phyloP scores from a whole-genome alignment of 2,888 invertebrate species.

The Protodeltote pygarga region DNA sequence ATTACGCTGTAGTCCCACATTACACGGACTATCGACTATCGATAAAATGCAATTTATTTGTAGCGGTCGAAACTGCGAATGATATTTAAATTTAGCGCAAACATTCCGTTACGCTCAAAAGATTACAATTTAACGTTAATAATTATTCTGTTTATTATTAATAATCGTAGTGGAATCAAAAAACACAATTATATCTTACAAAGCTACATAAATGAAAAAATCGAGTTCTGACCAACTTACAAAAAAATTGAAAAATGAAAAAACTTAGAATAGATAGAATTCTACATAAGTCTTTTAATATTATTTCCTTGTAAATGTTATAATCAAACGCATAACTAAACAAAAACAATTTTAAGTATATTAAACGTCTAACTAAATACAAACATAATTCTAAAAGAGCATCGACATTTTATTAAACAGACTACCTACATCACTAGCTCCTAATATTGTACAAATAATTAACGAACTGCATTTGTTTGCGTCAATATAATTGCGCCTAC shows the following conservation, averaged over 20 bases:
- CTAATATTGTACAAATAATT: slow-evolving; percentile 65
- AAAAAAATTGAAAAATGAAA: not conserved
- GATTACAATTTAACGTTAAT: slow-evolving; percentile 22
- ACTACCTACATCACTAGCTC: slow-evolving; percentile 56
- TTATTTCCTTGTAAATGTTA: no score
- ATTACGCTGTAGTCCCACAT: slow-evolving; percentile 57
- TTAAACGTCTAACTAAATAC: no score
- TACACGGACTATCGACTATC: slow-evolving; percentile 62
- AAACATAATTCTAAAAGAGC: slow-evolving; percentile 8
- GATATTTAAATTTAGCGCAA: slow-evolving; percentile 33
- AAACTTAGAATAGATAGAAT: no score
- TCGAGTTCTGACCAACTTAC: not conserved
- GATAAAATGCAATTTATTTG: slow-evolving; percentile 56
- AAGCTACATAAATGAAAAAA: not conserved
- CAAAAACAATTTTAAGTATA: no score
- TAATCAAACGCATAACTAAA: no score
- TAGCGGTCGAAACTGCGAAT: slow-evolving; percentile 28
- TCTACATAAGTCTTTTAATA: no score
- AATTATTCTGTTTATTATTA: not conserved
- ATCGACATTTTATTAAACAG: slow-evolving; percentile 18
- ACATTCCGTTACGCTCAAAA: slow-evolving; percentile 16
- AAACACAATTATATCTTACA: no score
- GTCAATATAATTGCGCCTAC: slow-evolving; percentile 78
- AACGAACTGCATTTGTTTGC: slow-evolving; percentile 75
- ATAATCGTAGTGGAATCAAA: not conserved